Conservation (phyloP, 1,140 invertebrate species). For the Drosophila pachea region DNA sequence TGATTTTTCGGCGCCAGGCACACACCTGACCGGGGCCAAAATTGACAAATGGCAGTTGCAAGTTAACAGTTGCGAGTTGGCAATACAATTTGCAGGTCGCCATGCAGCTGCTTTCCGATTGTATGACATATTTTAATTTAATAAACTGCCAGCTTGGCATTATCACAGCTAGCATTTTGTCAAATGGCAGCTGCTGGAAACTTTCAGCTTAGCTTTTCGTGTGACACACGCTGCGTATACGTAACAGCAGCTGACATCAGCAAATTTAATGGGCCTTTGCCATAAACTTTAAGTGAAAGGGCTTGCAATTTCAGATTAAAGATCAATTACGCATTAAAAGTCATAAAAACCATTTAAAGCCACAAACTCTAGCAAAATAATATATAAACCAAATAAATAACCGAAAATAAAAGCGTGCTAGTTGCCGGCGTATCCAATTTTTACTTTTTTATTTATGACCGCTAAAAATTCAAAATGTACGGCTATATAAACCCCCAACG, state of each 20-base stretch:
- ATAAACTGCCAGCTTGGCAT: slow-evolving; percentile 46
- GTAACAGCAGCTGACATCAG: slow-evolving; percentile 51
- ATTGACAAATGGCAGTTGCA: slow-evolving; percentile 2
- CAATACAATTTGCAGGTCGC: slow-evolving; percentile 65
- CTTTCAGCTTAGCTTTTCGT: not conserved
- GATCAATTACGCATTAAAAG: slow-evolving; percentile 53
- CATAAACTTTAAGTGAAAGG: slow-evolving; percentile 44
- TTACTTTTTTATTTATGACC: slow-evolving; percentile 61
- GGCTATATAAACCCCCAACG: slow-evolving; percentile 18
- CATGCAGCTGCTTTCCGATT: slow-evolving; percentile 47
- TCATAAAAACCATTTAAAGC: slow-evolving; percentile 65
- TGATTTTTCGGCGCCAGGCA: slow-evolving; percentile 9
- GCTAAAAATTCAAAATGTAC: slow-evolving; percentile 57
- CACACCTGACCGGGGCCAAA: slow-evolving; percentile 36
- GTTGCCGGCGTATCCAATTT: slow-evolving; percentile 58
- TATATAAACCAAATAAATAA: not conserved
- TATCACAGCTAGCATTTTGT: slow-evolving; percentile 22
- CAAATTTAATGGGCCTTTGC: slow-evolving; percentile 7
- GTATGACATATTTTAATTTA: slow-evolving; percentile 67
- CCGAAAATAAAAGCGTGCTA: slow-evolving; percentile 19
- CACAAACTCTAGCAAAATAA: slow-evolving; percentile 53
- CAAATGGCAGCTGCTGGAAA: slow-evolving; percentile 23
- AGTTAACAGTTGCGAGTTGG: slow-evolving; percentile 9
- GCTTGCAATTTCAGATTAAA: slow-evolving; percentile 38
- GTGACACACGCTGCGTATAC: slow-evolving; percentile 46